Conservation (phyloP, 2,888 invertebrate species). For the Deilephila elpenor region DNA sequence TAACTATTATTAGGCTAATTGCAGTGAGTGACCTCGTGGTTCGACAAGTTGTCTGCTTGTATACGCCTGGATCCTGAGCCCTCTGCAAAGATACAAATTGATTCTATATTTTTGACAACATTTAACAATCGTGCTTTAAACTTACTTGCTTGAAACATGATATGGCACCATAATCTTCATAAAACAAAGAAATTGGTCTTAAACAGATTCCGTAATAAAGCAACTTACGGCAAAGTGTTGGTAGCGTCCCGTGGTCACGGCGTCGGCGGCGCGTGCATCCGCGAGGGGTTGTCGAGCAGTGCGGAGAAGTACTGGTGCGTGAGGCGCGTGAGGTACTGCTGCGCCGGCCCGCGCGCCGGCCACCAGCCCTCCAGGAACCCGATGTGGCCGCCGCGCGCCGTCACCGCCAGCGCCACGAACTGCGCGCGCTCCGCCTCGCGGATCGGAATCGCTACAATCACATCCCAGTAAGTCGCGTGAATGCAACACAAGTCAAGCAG, state of each 20-base stretch:
- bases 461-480: background rate
- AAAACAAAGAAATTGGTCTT: background rate
- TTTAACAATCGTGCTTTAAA: background rate
- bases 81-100: background rate
- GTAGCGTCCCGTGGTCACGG: background rate
- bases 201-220: background rate
- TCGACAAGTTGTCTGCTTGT: background rate
- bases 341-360: slow-evolving; percentile 83
- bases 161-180: too few species aligned
- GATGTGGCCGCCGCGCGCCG: slow-evolving; percentile 91
- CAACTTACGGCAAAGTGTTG: background rate
- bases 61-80: background rate
- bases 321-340: slow-evolving; percentile 67
- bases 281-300: slow-evolving; percentile 70
- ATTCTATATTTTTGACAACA: background rate
- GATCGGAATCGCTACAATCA: slow-evolving; percentile 85
- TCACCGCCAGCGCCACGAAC: slow-evolving; percentile 89
- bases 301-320: slow-evolving; percentile 87
- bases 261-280: slow-evolving; percentile 40
- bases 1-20: background rate
- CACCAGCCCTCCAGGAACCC: slow-evolving; percentile 92
- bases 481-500: background rate
- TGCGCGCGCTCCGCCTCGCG: slow-evolving; percentile 81
- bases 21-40: background rate
- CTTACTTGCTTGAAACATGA: too few species aligned